Evolutionary conservation across 2,888 invertebrate genomes (phyloP), one percentile per base, ranked within the genome.

Genomic region (Zhuqinia jingwanae): DNA sequence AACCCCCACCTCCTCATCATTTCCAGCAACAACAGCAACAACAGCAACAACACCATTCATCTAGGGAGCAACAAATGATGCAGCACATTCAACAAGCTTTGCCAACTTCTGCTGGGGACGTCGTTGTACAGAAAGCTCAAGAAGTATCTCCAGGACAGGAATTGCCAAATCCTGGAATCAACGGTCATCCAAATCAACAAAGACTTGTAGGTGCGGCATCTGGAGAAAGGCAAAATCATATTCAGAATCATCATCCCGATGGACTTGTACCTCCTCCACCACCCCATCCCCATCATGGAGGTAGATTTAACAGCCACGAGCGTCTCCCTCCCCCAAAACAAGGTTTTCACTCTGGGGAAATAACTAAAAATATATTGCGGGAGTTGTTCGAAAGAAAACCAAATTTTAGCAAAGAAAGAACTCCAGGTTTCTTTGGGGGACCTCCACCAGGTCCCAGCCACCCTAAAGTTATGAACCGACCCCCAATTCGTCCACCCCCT

Each of bases 311-410:
- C 15, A 79, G 85, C 17, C 85, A 85, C n/a, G 88, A 80, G n/a
- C 83, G 86, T 36, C 79, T 87, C 68, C 77, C 77, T 22, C 88
- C 79, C 11, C 88, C 85, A 68, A 82, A 84, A 30, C 85, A 87
- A 15, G 68, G 60, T 30, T 87, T 76, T 27, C 82, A 87, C 22
- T 88, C 88, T n/a, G 87, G 87, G n/a, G 89, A 89, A 83, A 85
- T 90, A 2, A 89, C 90, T 0, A 90, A 90, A 47, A 89, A 88
- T 60, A 88, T 90, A 70, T 85, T 90, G 53, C 77, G 90, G 42
- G 90, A 90, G 76, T 83, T 89, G 60, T 89, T 89, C 30, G 88
- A 89, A 42, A 70, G 88, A 15, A 88, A 87, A 20, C 88, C 88
- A n/a, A 85, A 87, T 30, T 87, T 84, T 58, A 88, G 77, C 78